phyloP scores from a whole-genome alignment of 2,888 invertebrate genomes.

The Caenorhabditis wallacei region DNA sequence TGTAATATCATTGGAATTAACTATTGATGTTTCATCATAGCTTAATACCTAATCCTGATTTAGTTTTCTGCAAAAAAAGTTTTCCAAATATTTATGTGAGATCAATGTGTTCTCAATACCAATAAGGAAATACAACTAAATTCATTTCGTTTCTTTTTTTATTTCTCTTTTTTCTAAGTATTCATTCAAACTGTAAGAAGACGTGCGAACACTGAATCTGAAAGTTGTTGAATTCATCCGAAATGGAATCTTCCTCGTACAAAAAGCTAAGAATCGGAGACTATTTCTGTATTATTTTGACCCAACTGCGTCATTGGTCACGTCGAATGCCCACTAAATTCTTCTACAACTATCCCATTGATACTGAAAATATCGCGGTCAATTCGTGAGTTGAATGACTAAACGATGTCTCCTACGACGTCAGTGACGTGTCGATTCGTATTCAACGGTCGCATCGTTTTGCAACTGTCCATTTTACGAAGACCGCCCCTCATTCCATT shows the following conservation, averaged over 20 bases:
- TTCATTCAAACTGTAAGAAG: background rate
- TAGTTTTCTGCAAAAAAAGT: background rate
- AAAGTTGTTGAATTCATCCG: constrained; percentile 1
- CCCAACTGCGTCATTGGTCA: constrained; percentile 24
- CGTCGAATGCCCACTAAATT: constrained; percentile 4
- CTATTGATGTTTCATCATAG: background rate
- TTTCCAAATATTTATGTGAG: background rate
- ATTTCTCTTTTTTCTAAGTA: background rate
- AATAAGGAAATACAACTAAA: no score
- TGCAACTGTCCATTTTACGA: constrained; percentile 43
- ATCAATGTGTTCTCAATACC: no score
- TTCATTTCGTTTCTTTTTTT: background rate
- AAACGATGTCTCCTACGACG: constrained; percentile 20
- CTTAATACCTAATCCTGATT: background rate
- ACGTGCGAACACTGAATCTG: background rate
- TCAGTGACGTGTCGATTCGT: constrained; percentile 41
- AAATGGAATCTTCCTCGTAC: constrained; percentile 4
- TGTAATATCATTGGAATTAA: background rate
- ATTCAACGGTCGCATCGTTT: constrained; percentile 34
- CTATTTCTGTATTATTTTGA: constrained; percentile 49
- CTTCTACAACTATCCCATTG: constrained; percentile 6
- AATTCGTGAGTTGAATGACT: constrained; percentile 35
- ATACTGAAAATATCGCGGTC: constrained; percentile 47
- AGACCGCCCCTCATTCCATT: constrained; percentile 43
- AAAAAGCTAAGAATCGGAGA: background rate